These are phyloP conservation scores for Neuroterus valhalla DNA, from an alignment of 1,140 invertebrate genomes.

Conservation along the genomic window DNA sequence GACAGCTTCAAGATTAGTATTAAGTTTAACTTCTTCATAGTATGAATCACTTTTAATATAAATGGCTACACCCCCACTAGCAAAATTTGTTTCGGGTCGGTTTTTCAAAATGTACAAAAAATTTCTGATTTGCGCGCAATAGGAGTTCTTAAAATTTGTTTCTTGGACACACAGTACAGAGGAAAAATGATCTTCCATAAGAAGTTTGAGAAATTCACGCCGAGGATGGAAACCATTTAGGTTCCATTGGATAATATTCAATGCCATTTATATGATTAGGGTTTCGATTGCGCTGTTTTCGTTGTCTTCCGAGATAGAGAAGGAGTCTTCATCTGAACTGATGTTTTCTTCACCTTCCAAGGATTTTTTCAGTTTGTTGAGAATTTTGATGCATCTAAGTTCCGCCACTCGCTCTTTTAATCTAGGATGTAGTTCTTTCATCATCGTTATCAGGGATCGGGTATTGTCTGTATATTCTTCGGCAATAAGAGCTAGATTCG, in stretches of 20 bases:
- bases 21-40: background rate
- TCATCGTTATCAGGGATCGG: too few species aligned
- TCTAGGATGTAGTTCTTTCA: too few species aligned
- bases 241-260: conserved; percentile 44
- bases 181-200: conserved; percentile 19
- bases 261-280: background rate
- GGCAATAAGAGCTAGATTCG: conserved; percentile 13
- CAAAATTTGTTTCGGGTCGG: conserved; percentile 21
- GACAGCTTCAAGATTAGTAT: too few species aligned
- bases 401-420: background rate
- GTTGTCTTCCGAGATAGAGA: too few species aligned
- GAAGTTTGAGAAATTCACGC: conserved; percentile 33
- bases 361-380: too few species aligned
- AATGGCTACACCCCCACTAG: conserved; percentile 37
- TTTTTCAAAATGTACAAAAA: conserved; percentile 32
- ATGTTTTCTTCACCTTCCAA: background rate
- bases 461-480: background rate
- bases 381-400: background rate
- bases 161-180: conserved; percentile 39
- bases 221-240: too few species aligned
- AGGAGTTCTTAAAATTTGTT: too few species aligned
- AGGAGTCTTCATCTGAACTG: background rate
- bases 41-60: conserved; percentile 25
- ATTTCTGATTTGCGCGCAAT: background rate
- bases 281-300: background rate